A percentile compares a stretch with the other conserved stretches of the same genome.
These are phyloP conservation scores for Orchestes rusci DNA, from an alignment of 2,888 invertebrate genomes.

Conservation along the genomic window DNA sequence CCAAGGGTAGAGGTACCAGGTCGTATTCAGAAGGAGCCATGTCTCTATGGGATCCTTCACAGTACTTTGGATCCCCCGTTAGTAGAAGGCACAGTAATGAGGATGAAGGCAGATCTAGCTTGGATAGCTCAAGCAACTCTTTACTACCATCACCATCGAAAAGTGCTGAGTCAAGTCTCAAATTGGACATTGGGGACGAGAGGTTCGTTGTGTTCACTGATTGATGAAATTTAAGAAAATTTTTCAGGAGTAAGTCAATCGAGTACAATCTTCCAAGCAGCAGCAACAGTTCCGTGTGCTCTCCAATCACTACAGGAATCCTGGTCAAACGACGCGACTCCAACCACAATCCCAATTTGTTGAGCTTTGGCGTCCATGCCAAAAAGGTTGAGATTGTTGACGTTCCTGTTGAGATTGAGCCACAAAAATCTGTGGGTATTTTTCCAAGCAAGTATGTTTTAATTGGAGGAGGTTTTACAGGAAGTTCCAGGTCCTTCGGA, in stretches of 20 bases:
- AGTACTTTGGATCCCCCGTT: constrained; percentile 53
- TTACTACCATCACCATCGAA: constrained; percentile 11
- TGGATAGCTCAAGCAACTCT: constrained; percentile 23
- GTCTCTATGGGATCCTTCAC: constrained; percentile 44
- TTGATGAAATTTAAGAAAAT: too few relatives aligned
- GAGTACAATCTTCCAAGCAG: too few relatives aligned
- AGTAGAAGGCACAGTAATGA: constrained; percentile 1
- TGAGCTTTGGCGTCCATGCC: constrained; percentile 10
- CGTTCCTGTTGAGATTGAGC: constrained; percentile 13
- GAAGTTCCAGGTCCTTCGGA: constrained; percentile 17
- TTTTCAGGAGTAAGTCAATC: too few relatives aligned
- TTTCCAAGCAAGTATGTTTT: too few relatives aligned
- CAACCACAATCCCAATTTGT: constrained; percentile 26
- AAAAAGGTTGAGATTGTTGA: constrained; percentile 21
- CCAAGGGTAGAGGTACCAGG: constrained; percentile 49
- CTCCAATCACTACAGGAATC: constrained; percentile 13
- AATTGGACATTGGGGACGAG: constrained; percentile 5
- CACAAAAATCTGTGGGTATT: constrained; percentile 8
- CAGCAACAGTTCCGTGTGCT: constrained; percentile 14
- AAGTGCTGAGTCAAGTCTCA: constrained; percentile 8
- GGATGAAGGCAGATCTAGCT: constrained; percentile 18
- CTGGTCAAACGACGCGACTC: constrained; percentile 15
- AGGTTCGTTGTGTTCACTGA: not conserved
- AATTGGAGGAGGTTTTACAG: too few relatives aligned
- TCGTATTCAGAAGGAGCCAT: constrained; percentile 62